These are phyloP conservation scores for Micronisus gabar DNA, from an alignment of 2,113 vertebrate genomes.

Conservation along the genomic window DNA sequence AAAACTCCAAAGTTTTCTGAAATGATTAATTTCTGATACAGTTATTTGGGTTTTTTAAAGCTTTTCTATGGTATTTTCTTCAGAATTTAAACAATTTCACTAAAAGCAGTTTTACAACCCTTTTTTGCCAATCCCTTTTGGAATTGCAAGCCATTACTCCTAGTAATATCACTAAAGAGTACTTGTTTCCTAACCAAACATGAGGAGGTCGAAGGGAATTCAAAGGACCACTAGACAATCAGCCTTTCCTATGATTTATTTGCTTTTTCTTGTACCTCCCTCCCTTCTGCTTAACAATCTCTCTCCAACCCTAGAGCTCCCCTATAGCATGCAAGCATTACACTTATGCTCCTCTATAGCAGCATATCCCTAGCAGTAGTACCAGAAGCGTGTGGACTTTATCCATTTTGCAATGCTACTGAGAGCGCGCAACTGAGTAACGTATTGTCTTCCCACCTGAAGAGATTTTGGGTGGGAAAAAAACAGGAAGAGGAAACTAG, in stretches of 20 bases:
- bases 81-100: neutral
- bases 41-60: neutral
- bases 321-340: neutral
- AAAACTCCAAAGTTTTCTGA: neutral
- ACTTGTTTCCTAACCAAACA: neutral
- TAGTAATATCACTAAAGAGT: neutral
- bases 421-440: neutral
- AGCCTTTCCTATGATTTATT: neutral
- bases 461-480: neutral
- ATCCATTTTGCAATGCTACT: neutral
- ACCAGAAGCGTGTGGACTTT: neutral
- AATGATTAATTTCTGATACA: neutral
- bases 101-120: neutral
- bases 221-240: neutral
- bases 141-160: neutral
- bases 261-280: neutral
- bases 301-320: neutral
- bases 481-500: neutral
- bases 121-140: neutral
- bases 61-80: neutral
- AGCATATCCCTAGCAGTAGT: neutral
- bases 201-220: neutral
- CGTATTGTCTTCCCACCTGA: neutral
- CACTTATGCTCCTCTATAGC: rapidly evolving
- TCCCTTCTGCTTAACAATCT: neutral